Evolutionary conservation across 2,888 invertebrate species (phyloP).

Genomic region (Choristoneura rosaceana): DNA sequence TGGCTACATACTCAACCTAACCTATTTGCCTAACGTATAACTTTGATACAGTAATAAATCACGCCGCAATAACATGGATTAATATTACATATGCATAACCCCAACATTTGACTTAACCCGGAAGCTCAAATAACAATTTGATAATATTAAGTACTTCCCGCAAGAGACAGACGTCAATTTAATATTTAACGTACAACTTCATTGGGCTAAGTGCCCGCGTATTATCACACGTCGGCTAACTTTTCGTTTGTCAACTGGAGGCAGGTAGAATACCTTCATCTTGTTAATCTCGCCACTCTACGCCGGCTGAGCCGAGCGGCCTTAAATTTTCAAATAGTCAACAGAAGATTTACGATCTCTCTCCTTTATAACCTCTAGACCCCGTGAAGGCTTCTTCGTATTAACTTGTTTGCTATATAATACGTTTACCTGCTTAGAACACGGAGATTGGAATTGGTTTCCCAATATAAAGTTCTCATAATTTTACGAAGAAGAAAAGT

Average conservation of each 20-base stretch:
- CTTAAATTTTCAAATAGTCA: slow-evolving; percentile 36
- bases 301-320: background rate
- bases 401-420: slow-evolving; percentile 30
- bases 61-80: background rate
- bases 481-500: slow-evolving; percentile 19
- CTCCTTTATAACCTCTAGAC: slow-evolving; percentile 10
- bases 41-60: background rate
- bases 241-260: slow-evolving; percentile 25
- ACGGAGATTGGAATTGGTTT: slow-evolving; percentile 29
- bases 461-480: slow-evolving; percentile 25
- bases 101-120: background rate
- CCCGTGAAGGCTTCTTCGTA: slow-evolving; percentile 14
- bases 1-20: background rate
- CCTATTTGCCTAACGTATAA: background rate
- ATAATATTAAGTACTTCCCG: slow-evolving; percentile 15
- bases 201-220: slow-evolving; percentile 30
- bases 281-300: slow-evolving; percentile 16
- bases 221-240: slow-evolving; percentile 19
- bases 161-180: slow-evolving; percentile 29
- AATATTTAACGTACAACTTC: slow-evolving; percentile 28
- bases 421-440: slow-evolving; percentile 18
- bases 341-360: slow-evolving; percentile 24
- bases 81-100: slow-evolving; percentile 2
- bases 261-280: slow-evolving; percentile 19
- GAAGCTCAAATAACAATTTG: slow-evolving; percentile 16